Base-by-base conservation (phyloP, 2,113 vertebrate genomes). In the Ibidorhyncha struthersii region DNA sequence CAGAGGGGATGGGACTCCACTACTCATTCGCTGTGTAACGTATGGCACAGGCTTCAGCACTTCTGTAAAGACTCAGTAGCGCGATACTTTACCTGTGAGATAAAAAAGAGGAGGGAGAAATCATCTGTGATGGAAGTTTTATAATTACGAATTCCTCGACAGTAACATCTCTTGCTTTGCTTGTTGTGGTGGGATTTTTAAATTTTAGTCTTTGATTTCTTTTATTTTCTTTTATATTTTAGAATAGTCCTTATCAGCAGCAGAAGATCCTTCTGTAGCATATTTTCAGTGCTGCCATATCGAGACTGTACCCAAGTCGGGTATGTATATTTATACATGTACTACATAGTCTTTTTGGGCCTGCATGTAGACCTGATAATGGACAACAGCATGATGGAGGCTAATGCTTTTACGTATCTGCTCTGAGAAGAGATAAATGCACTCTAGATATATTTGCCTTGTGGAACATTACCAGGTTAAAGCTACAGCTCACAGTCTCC, bases 171-270 rank as follows among this genome's bases (percentile, higher is more conserved):
- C 12, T 88, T 94, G 93, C 86, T 97, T 96, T 97, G 89, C 78
- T 95, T 97, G 23, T 97, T 97, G 96, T 91, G 97, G 25, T 91
- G 93, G 82, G 86, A 70, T 85, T 96, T 86, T 91, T 26, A 90
- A 93, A 91, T 93, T 79, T 91, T 97, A 90, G 94, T 97, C 92
- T 96, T 98, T 98, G 98, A 98, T 96, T 96, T 98, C 96, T 97
- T 98, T 98, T 98, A 96, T 98, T 98, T 99, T 96, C 96, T 97
- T 97, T 97, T 97, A 69, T 96, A 94, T 99, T 98, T 97, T 99
- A 99, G 99, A 99, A 99, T 99, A 99, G 99, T 99, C 98, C 99
- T 99, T 98, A 99, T 99, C 99, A 99, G 99, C 99, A 99, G 99
- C 99, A 99, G 99, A 99, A 99, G 99, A 99, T 99, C 99, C 98